phyloP scores from a whole-genome alignment of 2,797 vertebrate species.

The Coregonus suidteri region DNA sequence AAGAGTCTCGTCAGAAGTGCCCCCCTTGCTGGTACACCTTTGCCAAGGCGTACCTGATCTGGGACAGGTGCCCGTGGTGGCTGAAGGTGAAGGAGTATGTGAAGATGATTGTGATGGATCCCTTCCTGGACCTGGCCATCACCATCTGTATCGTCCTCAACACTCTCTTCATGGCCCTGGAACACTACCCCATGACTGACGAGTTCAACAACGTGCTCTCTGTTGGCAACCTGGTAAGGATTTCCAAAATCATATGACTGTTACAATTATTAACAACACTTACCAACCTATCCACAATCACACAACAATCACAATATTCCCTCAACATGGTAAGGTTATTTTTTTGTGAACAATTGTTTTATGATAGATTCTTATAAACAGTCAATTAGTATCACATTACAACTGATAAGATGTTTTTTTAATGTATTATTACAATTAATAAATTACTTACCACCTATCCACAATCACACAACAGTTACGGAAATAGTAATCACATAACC shows the following conservation, averaged over 20 bases:
- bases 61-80: slow-evolving; percentile 92
- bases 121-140: slow-evolving; percentile 93
- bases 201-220: slow-evolving; percentile 95
- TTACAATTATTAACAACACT: too few species aligned
- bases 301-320: too few species aligned
- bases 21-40: slow-evolving; percentile 92
- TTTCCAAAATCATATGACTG: not conserved
- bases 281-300: too few species aligned
- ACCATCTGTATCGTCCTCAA: slow-evolving; percentile 98
- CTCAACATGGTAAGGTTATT: too few species aligned
- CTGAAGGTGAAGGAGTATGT: slow-evolving; percentile 86
- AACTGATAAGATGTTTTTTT: too few species aligned
- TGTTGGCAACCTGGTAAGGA: slow-evolving; percentile 92
- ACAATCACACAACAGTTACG: too few species aligned
- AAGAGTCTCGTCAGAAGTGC: slow-evolving; percentile 92
- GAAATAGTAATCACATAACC: too few species aligned
- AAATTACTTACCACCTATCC: too few species aligned
- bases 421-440: too few species aligned
- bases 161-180: slow-evolving; percentile 98
- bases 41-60: slow-evolving; percentile 90
- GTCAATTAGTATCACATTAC: too few species aligned
- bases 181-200: slow-evolving; percentile 95
- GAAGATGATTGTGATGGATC: slow-evolving; percentile 95
- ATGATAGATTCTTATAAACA: too few species aligned
- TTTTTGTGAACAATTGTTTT: too few species aligned